Base-by-base conservation (phyloP, 2,113 vertebrate species). In the Pteronura brasiliensis region DNA sequence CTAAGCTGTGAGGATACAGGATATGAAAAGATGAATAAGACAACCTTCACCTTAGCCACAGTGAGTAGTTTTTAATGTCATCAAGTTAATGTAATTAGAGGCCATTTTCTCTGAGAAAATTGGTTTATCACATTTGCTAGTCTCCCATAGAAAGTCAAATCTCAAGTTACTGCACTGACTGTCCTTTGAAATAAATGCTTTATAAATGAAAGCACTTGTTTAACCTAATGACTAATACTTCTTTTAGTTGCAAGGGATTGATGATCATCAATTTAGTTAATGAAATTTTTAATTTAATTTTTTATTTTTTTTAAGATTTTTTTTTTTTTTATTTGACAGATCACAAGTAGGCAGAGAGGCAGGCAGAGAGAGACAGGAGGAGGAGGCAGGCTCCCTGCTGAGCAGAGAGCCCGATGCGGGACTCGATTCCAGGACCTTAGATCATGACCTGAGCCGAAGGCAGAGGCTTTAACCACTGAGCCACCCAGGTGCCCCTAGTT, bases 31-130 rank as follows among this genome's bases (percentile, higher is more conserved):
- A 27, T 76, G 7, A 89, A 4, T 74, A 14, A 93, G 57, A 82
- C 17, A 76, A 61, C 29, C 39, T 96, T 67, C 21, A 49, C 36
- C 21, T 18, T 65, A 76, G 42, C 63, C 36, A 80, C 79, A 31
- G n/a, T 77, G 7, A 52, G 36, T 67, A 55, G 72, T 84, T 52
- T 77, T 67, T 82, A 87, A 57, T 88, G 36, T 85, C 79, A 49
- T 67, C 27, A 93, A 83, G 42, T 95, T 95, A 93, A 77, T 89
- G 34, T 89, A 61, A 89, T 86, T 67, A 69, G 71, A 12, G 77
- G 21, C 59, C 85, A 15, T 92, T 67, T 92, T 63, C 34, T 69
- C 61, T 83, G 49, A 39, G 67, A 93, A 80, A 25, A 63, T 74
- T 79, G 69, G 59, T 77, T 93, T 88, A 63, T 71, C 47, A n/a